These are phyloP conservation scores for Mobula birostris DNA, from an alignment of 2,113 vertebrate species.

Conservation along the genomic window DNA sequence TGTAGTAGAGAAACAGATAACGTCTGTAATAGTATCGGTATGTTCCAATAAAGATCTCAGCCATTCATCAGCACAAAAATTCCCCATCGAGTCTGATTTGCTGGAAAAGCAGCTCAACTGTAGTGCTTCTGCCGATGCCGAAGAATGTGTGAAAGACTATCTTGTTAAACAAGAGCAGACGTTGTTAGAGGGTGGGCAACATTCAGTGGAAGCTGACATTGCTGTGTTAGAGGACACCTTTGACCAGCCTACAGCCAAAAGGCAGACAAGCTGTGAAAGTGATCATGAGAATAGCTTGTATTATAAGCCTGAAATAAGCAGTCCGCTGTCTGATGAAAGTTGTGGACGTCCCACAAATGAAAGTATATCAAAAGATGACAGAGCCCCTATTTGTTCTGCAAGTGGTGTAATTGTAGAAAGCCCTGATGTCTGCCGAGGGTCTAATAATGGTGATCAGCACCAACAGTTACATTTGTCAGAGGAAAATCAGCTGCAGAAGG, in stretches of 20 bases:
- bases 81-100: neutral
- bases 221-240: neutral
- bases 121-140: neutral
- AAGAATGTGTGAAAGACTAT: neutral
- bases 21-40: conserved; percentile 14
- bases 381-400: conserved; percentile 4
- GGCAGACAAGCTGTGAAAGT: neutral
- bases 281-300: neutral
- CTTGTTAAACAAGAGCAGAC: neutral
- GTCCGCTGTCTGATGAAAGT: conserved; percentile 2
- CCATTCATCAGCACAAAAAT: conserved; percentile 14
- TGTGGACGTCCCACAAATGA: neutral
- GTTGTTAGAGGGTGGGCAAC: neutral
- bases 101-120: neutral
- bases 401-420: conserved; percentile 32
- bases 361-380: neutral
- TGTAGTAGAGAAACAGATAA: neutral
- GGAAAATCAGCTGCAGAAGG: neutral
- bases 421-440: neutral
- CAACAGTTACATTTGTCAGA: neutral
- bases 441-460: neutral
- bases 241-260: neutral
- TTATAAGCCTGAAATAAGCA: conserved; percentile 17
- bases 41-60: conserved; percentile 17
- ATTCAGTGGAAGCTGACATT: neutral